Evolutionary conservation across 2,888 invertebrate genomes (phyloP), one percentile per base, ranked within the genome.

Genomic region (Thera britannica): DNA sequence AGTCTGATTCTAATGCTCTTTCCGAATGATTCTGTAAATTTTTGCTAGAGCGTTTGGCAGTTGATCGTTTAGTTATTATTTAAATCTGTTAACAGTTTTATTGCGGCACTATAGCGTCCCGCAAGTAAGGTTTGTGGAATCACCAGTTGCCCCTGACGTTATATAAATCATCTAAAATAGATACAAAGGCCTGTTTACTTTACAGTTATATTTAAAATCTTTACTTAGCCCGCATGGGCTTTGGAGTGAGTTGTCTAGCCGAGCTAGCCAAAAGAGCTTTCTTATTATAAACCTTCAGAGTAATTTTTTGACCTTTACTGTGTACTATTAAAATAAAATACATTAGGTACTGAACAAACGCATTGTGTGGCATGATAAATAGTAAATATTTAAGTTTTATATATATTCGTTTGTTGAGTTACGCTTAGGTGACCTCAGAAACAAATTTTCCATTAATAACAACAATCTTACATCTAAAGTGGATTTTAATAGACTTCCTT

Each of bases 401-500:
- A 51, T 23, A 23, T 54, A 51, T 41, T 41, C 11, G 11, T 51
- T 51, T 52, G 38, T 57, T 52, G 51, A 48, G 63, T 64, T 57
- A 57, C 54, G 63, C 56, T 62, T 12, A 55, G 58, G 77, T 80
- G 74, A 75, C 64, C 62, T 70, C 76, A 75, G 72, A 75, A 76
- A 77, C 73, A 75, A 78, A 79, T 80, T 80, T 79, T 80, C 78
- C 79, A 77, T 82, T 80, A 77, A 69, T 71, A 74, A 73, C 63
- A 73, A 78, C 71, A 73, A 75, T 76, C 77, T 77, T 76, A 68
- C 56, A 72, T 68, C 73, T 73, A 83, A 86, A 89, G 84, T 87
- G 87, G 81, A 81, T 84, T 88, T 86, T 88, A 88, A 88, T 87
- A 84, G 80, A 75, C 82, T 83, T 80, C 84, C 83, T 83, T 83